phyloP scores from a whole-genome alignment of 1,140 invertebrate genomes.

The Lepidurus packardi region DNA sequence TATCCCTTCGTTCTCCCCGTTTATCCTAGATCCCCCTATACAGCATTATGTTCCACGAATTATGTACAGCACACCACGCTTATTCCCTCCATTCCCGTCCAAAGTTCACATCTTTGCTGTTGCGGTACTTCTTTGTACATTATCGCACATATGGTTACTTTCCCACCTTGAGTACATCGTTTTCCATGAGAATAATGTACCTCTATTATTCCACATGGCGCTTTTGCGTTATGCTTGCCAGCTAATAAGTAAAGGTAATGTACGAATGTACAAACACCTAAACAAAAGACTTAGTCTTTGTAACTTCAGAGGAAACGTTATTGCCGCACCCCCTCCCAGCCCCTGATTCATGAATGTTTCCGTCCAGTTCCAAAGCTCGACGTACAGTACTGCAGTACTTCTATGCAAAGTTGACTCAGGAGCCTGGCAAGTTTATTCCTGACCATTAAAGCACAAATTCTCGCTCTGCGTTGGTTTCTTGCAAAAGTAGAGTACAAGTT shows the following conservation, averaged over 20 bases:
- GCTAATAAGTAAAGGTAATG: constrained; percentile 22
- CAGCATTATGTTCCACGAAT: neutral
- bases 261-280: constrained; percentile 15
- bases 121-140: neutral
- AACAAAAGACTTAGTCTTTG: neutral
- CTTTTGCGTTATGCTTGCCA: constrained; percentile 13
- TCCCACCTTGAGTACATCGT: constrained; percentile 7
- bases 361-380: neutral
- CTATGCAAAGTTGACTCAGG: neutral
- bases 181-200: neutral
- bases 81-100: neutral
- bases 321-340: neutral
- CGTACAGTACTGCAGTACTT: neutral
- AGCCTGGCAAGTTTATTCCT: neutral
- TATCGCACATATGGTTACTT: constrained; percentile 3
- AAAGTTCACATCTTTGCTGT: neutral
- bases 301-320: neutral
- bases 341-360: constrained; percentile 6
- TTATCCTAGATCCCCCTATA: too few species aligned
- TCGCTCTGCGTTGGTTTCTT: neutral
- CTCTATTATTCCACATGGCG: neutral
- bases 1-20: too few species aligned
- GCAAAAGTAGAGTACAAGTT: neutral
- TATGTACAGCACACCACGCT: neutral
- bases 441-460: neutral